These are phyloP conservation scores for Dryococelus australis DNA, from an alignment of 2,888 invertebrate species.

Conservation along the genomic window DNA sequence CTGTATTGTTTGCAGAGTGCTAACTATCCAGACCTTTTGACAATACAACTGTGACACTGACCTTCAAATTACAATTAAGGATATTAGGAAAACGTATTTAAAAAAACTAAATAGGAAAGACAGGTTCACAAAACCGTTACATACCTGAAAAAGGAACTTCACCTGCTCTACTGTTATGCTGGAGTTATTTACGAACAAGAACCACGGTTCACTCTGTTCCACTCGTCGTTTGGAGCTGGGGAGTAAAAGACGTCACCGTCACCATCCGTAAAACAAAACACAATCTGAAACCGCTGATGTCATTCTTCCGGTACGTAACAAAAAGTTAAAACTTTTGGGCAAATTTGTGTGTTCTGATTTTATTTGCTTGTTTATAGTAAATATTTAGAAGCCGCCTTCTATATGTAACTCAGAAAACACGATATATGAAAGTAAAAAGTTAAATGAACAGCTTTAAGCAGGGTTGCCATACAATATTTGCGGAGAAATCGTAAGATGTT, in stretches of 20 bases:
- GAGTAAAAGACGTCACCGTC: constrained; percentile 38
- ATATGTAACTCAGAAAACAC: background rate
- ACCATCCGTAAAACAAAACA: constrained; percentile 30
- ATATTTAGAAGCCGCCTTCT: background rate
- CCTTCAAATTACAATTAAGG: background rate
- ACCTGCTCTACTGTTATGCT: background rate
- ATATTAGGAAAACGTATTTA: background rate
- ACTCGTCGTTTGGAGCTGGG: constrained; percentile 30
- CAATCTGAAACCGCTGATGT: constrained; percentile 38
- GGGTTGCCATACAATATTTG: background rate
- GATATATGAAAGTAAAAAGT: background rate
- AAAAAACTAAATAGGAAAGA: background rate
- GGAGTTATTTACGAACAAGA: background rate
- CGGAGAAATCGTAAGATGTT: background rate
- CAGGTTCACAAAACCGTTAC: background rate
- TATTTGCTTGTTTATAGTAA: background rate
- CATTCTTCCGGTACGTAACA: constrained; percentile 30
- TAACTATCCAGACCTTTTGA: background rate
- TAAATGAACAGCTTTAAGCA: background rate
- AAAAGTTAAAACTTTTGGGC: background rate
- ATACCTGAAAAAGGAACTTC: background rate
- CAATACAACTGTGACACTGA: background rate
- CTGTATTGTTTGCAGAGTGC: background rate
- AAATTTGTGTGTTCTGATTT: background rate
- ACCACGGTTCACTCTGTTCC: background rate